phyloP scores from a whole-genome alignment of 2,888 invertebrate genomes.

The Chironomus riparius region DNA sequence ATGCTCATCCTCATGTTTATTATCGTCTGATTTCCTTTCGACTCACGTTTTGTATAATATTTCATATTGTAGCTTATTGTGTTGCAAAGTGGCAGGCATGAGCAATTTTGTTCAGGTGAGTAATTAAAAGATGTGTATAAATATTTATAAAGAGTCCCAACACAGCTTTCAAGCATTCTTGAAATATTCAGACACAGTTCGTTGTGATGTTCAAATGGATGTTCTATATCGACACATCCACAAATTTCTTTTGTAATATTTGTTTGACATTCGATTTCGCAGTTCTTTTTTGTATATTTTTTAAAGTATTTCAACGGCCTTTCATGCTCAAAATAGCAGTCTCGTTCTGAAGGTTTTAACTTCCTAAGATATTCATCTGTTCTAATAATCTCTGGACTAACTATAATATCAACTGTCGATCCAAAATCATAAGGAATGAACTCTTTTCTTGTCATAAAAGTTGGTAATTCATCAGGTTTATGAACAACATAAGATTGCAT shows the following conservation, averaged over 20 bases:
- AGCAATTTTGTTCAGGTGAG: too few species aligned
- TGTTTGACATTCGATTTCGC: not conserved
- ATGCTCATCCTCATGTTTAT: not conserved
- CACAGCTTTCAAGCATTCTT: too few species aligned
- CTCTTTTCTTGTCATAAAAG: not conserved
- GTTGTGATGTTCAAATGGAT: not conserved
- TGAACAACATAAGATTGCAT: not conserved
- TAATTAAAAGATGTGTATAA: too few species aligned
- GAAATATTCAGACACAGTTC: too few species aligned
- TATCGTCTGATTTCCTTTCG: not conserved
- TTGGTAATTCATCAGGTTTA: not conserved
- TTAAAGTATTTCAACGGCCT: not conserved
- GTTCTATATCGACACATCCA: not conserved
- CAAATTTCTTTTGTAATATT: not conserved
- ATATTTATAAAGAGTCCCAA: too few species aligned
- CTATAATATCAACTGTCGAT: not conserved
- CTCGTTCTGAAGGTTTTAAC: not conserved
- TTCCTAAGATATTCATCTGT: not conserved
- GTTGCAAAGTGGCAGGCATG: too few species aligned
- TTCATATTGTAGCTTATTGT: too few species aligned
- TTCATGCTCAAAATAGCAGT: not conserved
- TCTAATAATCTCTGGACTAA: not conserved
- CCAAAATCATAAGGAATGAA: not conserved
- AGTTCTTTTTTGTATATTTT: not conserved
- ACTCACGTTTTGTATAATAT: too few species aligned